A percentile compares a stretch with the other conserved stretches of the same genome.
Evolutionary conservation across 2,888 invertebrate species (phyloP).

Genomic region (Polyommatus icarus): DNA sequence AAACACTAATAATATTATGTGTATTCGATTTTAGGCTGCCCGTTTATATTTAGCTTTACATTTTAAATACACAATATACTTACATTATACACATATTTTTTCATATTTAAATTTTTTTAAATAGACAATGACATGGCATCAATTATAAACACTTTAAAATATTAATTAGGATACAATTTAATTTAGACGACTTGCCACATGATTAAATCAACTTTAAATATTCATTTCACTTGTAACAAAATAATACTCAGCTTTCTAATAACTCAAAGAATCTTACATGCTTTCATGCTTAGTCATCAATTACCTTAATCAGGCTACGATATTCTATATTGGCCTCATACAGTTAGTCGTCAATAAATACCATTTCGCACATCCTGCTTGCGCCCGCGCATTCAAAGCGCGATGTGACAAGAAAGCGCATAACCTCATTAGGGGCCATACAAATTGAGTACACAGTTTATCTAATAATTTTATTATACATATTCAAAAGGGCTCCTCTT

Average conservation of each 20-base stretch:
- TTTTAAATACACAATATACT: background rate
- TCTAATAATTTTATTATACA: slow-evolving; percentile 80
- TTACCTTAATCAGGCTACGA: slow-evolving; percentile 52
- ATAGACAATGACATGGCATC: too few relatives aligned
- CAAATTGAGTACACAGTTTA: slow-evolving; percentile 70
- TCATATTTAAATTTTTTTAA: too few relatives aligned
- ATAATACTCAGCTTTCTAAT: background rate
- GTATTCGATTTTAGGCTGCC: background rate
- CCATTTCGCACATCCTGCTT: slow-evolving; percentile 78
- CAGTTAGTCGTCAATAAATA: slow-evolving; percentile 69
- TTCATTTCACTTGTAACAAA: background rate
- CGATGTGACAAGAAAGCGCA: slow-evolving; percentile 80
- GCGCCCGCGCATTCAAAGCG: slow-evolving; percentile 72
- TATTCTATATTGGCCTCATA: slow-evolving; percentile 64
- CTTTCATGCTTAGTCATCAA: slow-evolving; percentile 19
- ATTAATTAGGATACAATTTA: too few relatives aligned
- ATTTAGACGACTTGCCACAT: too few relatives aligned
- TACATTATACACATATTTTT: background rate
- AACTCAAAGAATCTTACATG: background rate
- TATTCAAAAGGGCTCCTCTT: slow-evolving; percentile 76
- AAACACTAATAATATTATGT: background rate
- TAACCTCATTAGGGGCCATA: slow-evolving; percentile 79
- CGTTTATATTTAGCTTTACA: background rate
- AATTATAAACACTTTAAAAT: too few relatives aligned
- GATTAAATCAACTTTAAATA: background rate